Evolutionary conservation across 2,113 vertebrate genomes (phyloP).

Genomic region (Pelecanus crispus): DNA sequence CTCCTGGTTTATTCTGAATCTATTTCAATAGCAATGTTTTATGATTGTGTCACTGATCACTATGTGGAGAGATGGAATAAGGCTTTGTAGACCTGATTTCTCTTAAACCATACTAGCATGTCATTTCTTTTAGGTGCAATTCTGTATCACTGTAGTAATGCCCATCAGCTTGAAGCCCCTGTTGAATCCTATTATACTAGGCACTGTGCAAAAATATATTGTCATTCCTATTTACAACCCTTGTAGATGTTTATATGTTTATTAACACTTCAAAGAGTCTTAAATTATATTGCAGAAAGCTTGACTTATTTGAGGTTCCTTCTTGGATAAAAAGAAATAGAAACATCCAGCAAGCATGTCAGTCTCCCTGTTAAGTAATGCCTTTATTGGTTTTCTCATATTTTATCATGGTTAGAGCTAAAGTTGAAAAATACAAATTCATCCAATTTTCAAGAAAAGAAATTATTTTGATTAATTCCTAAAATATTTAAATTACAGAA

Average conservation of each 20-base stretch:
- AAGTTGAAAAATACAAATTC: constrained; percentile 12
- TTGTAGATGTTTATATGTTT: neutral
- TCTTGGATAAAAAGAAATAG: neutral
- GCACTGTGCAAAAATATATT: neutral
- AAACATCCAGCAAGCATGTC: neutral
- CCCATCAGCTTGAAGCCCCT: neutral
- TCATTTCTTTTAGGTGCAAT: neutral
- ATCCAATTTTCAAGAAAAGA: neutral
- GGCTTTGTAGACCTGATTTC: neutral
- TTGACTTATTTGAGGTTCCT: neutral
- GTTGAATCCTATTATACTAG: neutral
- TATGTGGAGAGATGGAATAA: neutral
- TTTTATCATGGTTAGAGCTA: neutral
- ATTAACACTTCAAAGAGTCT: constrained; percentile 6
- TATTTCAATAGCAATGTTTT: neutral
- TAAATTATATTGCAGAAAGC: neutral
- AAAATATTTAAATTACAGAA: constrained; percentile 40
- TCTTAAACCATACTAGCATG: neutral
- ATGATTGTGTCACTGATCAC: neutral
- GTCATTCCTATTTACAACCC: neutral
- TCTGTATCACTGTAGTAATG: neutral
- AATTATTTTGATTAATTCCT: constrained; percentile 36
- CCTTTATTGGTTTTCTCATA: neutral
- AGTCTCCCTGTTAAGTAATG: neutral
- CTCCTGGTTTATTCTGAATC: neutral